Conservation (phyloP, 2,113 vertebrate genomes). For the Thunnus thynnus region DNA sequence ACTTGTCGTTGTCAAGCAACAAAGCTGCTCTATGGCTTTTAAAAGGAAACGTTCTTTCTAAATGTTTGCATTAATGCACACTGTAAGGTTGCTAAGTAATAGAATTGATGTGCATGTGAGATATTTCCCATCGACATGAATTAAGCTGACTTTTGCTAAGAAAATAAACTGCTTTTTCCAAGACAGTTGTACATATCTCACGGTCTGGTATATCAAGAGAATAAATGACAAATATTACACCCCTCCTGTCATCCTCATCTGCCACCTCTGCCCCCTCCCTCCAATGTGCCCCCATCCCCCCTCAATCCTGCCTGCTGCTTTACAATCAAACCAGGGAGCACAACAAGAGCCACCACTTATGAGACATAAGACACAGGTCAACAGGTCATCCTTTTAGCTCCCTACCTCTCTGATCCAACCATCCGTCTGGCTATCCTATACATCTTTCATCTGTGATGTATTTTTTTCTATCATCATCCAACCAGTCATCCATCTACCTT, state of each 20-base stretch:
- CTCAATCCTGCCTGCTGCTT: slow-evolving; percentile 48
- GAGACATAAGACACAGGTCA: slow-evolving; percentile 74
- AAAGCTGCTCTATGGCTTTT: slow-evolving; percentile 20
- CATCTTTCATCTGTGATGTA: slow-evolving; percentile 71
- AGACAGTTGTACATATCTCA: slow-evolving; percentile 18
- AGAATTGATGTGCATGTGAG: background rate
- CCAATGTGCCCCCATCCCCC: slow-evolving; percentile 23
- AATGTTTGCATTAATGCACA: slow-evolving; percentile 11
- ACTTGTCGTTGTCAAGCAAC: slow-evolving; percentile 29
- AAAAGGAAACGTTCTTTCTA: background rate
- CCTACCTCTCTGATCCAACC: slow-evolving; percentile 56
- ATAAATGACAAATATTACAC: slow-evolving; percentile 38
- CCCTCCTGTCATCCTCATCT: slow-evolving; percentile 26
- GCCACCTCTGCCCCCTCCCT: slow-evolving; percentile 31
- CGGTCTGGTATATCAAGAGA: slow-evolving; percentile 20
- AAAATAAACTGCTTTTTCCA: slow-evolving; percentile 20
- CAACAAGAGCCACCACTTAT: slow-evolving; percentile 67
- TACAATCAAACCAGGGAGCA: slow-evolving; percentile 67
- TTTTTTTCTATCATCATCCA: slow-evolving; percentile 60
- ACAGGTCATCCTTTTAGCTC: slow-evolving; percentile 76
- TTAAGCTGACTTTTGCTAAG: slow-evolving; percentile 11
- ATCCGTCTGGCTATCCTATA: slow-evolving; percentile 68
- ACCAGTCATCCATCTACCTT: slow-evolving; percentile 49
- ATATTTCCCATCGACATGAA: slow-evolving; percentile 1
- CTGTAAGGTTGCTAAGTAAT: background rate